Evolutionary conservation across 2,888 invertebrate genomes (phyloP).

Genomic region (Teinopalpus imperialis): DNA sequence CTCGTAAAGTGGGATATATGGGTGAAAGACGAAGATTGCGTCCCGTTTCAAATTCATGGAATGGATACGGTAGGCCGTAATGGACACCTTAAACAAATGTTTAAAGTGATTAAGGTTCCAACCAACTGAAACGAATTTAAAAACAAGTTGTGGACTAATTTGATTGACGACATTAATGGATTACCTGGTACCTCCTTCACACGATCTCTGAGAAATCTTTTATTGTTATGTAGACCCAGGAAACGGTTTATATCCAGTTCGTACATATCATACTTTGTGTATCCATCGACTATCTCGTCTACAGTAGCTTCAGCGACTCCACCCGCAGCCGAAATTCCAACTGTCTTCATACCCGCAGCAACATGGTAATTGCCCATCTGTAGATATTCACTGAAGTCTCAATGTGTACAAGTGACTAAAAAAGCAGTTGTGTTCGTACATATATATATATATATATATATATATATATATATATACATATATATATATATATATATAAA

Average conservation of each 20-base stretch:
- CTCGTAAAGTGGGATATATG: constrained; percentile 94
- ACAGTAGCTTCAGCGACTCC: constrained; percentile 96
- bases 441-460: too few relatives aligned
- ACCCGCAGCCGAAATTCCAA: constrained; percentile 97
- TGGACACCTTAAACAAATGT: constrained; percentile 79
- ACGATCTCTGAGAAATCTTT: constrained; percentile 94
- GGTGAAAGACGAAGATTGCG: constrained; percentile 96
- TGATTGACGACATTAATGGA: too few relatives aligned
- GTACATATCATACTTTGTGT: constrained; percentile 92
- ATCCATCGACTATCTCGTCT: constrained; percentile 92
- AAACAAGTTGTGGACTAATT: too few relatives aligned
- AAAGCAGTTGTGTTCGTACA: too few relatives aligned
- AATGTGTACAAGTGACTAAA: too few relatives aligned
- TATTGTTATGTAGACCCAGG: constrained; percentile 96
- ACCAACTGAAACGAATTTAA: too few relatives aligned
- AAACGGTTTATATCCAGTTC: constrained; percentile 95
- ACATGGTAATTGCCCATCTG: constrained; percentile 94
- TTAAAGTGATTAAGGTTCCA: constrained; percentile 1
- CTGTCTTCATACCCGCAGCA: constrained; percentile 97
- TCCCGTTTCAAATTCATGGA: constrained; percentile 92
- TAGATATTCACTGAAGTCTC: neutral
- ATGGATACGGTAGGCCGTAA: constrained; percentile 91
- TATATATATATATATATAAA: too few relatives aligned
- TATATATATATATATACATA: too few relatives aligned
- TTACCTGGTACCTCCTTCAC: constrained; percentile 95